phyloP scores from a whole-genome alignment of 2,113 vertebrate genomes.

The Tylochromis polylepis region DNA sequence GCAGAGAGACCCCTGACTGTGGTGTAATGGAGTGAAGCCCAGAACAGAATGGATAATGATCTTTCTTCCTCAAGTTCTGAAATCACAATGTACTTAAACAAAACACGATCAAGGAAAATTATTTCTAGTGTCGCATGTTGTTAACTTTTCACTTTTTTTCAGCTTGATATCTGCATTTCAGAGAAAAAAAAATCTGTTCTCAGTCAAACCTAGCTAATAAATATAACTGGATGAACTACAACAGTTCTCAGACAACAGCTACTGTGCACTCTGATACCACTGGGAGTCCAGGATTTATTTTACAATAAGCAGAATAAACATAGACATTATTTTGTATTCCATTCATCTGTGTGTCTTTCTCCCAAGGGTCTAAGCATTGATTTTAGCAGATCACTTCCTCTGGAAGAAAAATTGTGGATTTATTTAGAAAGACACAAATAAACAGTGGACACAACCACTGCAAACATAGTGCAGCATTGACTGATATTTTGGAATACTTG shows the following conservation, averaged over 20 bases:
- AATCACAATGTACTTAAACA: neutral
- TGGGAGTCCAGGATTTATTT: neutral
- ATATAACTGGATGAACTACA: neutral
- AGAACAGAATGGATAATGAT: neutral
- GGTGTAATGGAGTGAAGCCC: neutral
- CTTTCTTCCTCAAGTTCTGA: neutral
- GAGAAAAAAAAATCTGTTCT: neutral
- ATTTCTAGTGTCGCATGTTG: neutral
- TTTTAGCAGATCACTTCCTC: constrained; percentile 6
- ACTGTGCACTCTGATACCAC: neutral
- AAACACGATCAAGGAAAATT: neutral
- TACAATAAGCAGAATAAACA: neutral
- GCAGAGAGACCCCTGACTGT: neutral
- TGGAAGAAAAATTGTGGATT: neutral
- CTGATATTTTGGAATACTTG: neutral
- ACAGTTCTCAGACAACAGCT: neutral
- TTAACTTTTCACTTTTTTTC: neutral
- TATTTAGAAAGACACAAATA: constrained; percentile 6
- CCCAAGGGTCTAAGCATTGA: neutral
- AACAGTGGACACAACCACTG: neutral
- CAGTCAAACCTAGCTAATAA: neutral
- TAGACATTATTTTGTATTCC: constrained; percentile 11
- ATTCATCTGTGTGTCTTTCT: constrained; percentile 3
- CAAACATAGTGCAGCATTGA: neutral
- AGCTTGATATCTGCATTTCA: neutral